Evolutionary conservation across 2,888 invertebrate genomes (phyloP), one percentile per base, ranked within the genome.

Genomic region (Helicoverpa assulta): DNA sequence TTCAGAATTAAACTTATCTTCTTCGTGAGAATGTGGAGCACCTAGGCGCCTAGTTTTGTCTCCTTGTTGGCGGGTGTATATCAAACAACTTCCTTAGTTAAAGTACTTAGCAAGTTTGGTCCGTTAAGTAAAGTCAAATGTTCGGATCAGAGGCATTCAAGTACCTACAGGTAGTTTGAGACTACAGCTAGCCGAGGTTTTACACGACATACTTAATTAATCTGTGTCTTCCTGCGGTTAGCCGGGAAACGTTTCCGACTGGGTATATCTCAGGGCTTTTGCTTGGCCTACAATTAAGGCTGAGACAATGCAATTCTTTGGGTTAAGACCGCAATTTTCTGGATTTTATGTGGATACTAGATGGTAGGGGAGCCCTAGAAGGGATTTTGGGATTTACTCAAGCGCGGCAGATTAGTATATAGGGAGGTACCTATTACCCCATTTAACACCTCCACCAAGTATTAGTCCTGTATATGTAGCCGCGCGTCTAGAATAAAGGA

Each of bases 81-180:
- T 82, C 68, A 78, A 80, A 80, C 82, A 70, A 76, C 78, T 80
- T 78, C 67, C 59, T 74, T 56, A 61, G 65, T 65, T 65, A 61
- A 73, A 75, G 67, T 70, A 71, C 70, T 74, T 67, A 57, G 59
- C 54, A 82, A 80, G 70, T 80, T 82, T 61, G 62, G 63, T 58
- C 71, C 70, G 62, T 67, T 67, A 73, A 55, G 75, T 78, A 74
- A 73, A 79, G 68, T 70, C 68, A 74, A 70, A 73, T 69, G 74
- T 71, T 70, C 37, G 74, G 78, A 60, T 80, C 73, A 55, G 55
- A 67, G 61, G 58, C 58, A 59, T 37, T 56, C 62, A 59, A 61
- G 61, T 70, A 61, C 26, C 26, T 53, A 40, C 56, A 77, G 67
- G 62, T 74, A 79, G 73, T 81, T 76, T 60, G 53, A 47, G 21